Base-by-base conservation (phyloP, 1,140 invertebrate genomes). In the Cydia amplana region DNA sequence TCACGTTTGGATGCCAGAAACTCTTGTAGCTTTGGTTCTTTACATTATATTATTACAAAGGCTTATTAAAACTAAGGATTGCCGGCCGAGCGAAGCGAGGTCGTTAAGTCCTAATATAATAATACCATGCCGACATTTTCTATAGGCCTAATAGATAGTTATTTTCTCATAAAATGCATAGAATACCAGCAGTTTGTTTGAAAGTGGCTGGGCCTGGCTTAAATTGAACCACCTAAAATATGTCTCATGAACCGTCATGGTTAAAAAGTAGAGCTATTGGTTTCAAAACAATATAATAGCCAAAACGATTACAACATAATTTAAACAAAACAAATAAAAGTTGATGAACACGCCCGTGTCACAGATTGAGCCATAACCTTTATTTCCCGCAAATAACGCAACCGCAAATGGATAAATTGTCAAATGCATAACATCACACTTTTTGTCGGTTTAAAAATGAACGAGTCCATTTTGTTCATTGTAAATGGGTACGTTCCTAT, bases 391-490 rank as follows among this genome's bases (percentile, higher is more conserved):
- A 64, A 64, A 67, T 32, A 67, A 36, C 25, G 28, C 12, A 67
- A 67, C 64, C 64, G 16, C 64, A 36, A 67, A 67, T 36, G 64
- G 64, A 67, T 14, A 36, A 36, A 67, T 67, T 36, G 64, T 67
- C 64, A 67, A 67, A 67, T 32, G 64, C 64, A 67, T 67, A 67
- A 36, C 64, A 25, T 14, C 23, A 5, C 20, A 67, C 28, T 67
- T 67, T 67, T 67, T 67, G 64, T 67, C 25, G 16, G 64, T 36
- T 55, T 67, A 36, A 67, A 36, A 67, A 67, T 67, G 36, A 67
- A 67, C 28, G 16, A 25, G 14, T 32, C 28, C 28, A 67, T 67
- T 67, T 32, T 25, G 28, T 32, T 36, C 23, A 36, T 32, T 67
- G 28, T 32, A 18, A 67, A 67, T 32, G 25, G 64, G 25, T 32